Evolutionary conservation across 2,113 vertebrate species (phyloP).

Genomic region (Neolamprologus fasciatus): DNA sequence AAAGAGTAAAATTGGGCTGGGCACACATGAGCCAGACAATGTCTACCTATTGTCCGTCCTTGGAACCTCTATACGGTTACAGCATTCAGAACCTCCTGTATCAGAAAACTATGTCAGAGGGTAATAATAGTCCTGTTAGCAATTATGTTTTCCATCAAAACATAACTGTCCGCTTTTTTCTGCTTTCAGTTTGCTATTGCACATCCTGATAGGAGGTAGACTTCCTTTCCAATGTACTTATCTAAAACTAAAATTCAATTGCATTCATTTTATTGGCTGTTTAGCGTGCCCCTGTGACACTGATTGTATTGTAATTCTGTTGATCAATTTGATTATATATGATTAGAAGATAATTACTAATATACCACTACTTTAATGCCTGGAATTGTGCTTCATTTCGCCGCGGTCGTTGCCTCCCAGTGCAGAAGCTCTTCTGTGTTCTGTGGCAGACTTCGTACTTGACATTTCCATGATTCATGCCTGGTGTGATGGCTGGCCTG

Average conservation of each 20-base stretch:
- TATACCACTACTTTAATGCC: not conserved
- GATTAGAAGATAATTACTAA: not conserved
- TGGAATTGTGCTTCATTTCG: not conserved
- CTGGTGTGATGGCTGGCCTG: constrained; percentile 64
- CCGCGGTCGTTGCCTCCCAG: not conserved
- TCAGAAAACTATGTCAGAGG: not conserved
- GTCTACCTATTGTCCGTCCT: not conserved
- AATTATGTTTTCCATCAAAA: not conserved
- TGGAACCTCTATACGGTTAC: not conserved
- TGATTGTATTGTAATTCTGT: not conserved
- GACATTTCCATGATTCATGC: constrained; percentile 70
- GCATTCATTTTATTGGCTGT: not conserved
- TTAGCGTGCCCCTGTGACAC: not conserved
- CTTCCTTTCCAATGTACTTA: not conserved
- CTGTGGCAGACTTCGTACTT: constrained; percentile 59
- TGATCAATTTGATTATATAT: not conserved
- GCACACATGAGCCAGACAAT: no score
- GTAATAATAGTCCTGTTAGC: not conserved
- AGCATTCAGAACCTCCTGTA: not conserved
- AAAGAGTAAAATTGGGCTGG: no score
- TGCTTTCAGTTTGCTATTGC: not conserved
- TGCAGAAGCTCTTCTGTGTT: constrained; percentile 18
- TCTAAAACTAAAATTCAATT: not conserved
- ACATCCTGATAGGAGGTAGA: not conserved
- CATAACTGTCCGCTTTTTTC: not conserved